A percentile compares a stretch with the other conserved stretches of the same genome.
phyloP scores from a whole-genome alignment of 1,140 invertebrate species.

The Drosophila insularis region DNA sequence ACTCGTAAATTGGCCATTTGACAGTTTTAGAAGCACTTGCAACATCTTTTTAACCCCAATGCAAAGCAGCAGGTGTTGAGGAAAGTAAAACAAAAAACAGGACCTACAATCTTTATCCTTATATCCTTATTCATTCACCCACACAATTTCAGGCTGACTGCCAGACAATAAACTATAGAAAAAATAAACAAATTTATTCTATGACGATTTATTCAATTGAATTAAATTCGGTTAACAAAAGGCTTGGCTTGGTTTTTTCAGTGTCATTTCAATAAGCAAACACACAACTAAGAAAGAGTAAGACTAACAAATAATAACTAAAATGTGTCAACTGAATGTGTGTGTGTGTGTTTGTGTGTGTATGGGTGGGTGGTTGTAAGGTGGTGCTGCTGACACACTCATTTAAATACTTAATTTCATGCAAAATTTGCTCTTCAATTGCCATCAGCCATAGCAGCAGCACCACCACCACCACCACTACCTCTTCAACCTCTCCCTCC shows the following conservation, averaged over 20 bases:
- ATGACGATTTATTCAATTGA: constrained; percentile 58
- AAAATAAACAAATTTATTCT: constrained; percentile 7
- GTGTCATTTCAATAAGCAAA: constrained; percentile 68
- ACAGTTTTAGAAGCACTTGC: constrained; percentile 51
- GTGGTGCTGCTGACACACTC: neutral
- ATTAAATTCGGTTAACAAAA: constrained; percentile 67
- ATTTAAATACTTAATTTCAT: constrained; percentile 35
- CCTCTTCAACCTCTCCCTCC: too few species aligned
- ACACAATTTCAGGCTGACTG: neutral
- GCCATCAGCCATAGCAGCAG: constrained; percentile 29
- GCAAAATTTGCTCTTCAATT: constrained; percentile 51
- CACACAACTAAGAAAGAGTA: constrained; percentile 5
- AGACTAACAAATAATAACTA: neutral
- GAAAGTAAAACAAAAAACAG: neutral
- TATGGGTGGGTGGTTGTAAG: neutral
- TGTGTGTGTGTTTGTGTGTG: neutral
- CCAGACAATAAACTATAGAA: neutral
- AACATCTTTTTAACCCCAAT: constrained; percentile 38
- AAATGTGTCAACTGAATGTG: constrained; percentile 43
- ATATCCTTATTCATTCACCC: too few species aligned
- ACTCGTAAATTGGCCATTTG: constrained; percentile 63
- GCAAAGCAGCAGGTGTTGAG: constrained; percentile 23
- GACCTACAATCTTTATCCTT: constrained; percentile 8
- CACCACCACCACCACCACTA: neutral
- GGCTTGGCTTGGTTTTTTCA: constrained; percentile 38